phyloP scores from a whole-genome alignment of 2,888 invertebrate species.

The Troides aeacus region DNA sequence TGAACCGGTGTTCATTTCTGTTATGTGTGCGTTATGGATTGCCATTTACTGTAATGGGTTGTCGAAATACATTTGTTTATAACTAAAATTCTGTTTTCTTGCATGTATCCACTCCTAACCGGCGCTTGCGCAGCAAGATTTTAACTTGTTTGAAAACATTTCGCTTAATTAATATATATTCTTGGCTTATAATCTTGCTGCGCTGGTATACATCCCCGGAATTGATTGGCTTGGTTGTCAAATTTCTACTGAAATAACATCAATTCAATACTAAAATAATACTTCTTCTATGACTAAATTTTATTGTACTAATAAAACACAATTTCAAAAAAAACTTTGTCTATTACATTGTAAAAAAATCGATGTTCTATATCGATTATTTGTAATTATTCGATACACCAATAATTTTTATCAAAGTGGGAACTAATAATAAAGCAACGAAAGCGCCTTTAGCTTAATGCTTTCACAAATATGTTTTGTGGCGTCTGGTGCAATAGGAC shows the following conservation, averaged over 20 bases:
- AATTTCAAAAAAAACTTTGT: not conserved
- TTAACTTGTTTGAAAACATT: conserved; percentile 1
- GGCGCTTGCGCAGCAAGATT: conserved; percentile 53
- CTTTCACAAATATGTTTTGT: conserved; percentile 30
- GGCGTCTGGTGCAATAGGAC: conserved; percentile 79
- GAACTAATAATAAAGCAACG: not conserved
- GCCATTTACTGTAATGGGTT: conserved; percentile 68
- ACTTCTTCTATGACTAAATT: not conserved
- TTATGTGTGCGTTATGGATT: conserved; percentile 57
- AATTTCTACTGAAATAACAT: conserved; percentile 1
- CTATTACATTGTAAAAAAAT: too few species aligned
- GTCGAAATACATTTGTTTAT: conserved; percentile 71
- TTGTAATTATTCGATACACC: not conserved
- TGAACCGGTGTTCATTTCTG: conserved; percentile 26
- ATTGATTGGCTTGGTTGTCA: conserved; percentile 8
- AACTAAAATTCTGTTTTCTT: conserved; percentile 75
- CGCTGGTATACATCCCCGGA: conserved; percentile 17
- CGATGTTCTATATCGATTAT: too few species aligned
- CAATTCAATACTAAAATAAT: not conserved
- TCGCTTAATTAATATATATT: conserved; percentile 11
- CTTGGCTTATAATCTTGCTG: conserved; percentile 18
- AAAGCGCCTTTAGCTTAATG: conserved; percentile 6
- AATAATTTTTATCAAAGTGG: not conserved
- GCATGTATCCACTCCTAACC: conserved; percentile 67
- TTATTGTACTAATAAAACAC: not conserved